Evolutionary conservation across 1,140 invertebrate species (phyloP).

Genomic region (Globodera rostochiensis): DNA sequence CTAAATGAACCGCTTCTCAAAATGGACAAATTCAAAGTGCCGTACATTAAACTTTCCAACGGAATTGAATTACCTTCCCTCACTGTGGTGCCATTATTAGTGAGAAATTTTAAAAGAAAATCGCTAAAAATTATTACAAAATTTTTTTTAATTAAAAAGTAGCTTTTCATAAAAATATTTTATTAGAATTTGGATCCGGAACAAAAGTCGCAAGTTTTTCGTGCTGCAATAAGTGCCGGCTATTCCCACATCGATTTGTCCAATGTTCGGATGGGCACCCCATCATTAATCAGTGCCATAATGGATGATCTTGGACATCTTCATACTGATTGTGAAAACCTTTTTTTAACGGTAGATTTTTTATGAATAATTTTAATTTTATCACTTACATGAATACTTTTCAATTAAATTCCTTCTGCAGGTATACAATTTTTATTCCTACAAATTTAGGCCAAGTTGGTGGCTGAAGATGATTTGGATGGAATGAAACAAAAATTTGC

Average conservation of each 20-base stretch:
- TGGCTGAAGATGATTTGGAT: background rate
- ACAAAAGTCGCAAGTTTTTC: background rate
- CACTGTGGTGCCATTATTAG: background rate
- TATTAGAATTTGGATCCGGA: background rate
- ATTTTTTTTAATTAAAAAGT: background rate
- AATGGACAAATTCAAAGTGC: background rate
- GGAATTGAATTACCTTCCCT: background rate
- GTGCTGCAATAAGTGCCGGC: background rate
- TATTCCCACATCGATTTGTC: background rate
- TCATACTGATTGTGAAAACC: background rate
- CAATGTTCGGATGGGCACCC: background rate
- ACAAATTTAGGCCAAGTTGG: background rate
- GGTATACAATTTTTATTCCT: no score
- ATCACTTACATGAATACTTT: no score
- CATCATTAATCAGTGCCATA: background rate
- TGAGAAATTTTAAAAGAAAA: background rate
- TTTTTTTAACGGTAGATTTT: background rate
- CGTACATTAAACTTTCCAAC: background rate
- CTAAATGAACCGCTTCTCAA: background rate
- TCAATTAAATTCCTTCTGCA: background rate
- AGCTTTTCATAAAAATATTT: background rate
- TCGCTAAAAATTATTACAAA: background rate
- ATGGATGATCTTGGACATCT: background rate
- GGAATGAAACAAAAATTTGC: background rate
- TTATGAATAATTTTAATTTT: no score